Evolutionary conservation across 2,113 vertebrate species (phyloP).

Genomic region (Microtus ochrogaster): DNA sequence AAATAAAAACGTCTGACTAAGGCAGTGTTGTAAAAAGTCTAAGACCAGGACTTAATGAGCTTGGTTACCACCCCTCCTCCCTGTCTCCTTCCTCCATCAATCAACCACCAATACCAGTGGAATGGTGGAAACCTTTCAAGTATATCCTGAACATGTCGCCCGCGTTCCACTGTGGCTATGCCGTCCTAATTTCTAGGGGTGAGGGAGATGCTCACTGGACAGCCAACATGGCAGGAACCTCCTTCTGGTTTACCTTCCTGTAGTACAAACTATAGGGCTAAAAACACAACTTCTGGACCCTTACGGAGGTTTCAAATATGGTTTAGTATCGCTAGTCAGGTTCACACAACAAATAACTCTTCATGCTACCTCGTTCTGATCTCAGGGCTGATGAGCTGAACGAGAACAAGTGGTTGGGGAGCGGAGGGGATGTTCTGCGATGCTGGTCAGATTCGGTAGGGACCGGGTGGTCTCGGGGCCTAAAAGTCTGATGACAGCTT

Average conservation of each 20-base stretch:
- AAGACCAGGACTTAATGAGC: not conserved
- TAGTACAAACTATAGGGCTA: not conserved
- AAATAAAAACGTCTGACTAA: not conserved
- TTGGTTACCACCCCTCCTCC: too few species aligned
- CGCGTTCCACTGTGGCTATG: accelerated
- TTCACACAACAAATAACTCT: not conserved
- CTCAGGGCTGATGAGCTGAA: not conserved
- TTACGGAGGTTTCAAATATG: not conserved
- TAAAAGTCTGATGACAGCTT: not conserved
- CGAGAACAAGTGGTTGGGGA: not conserved
- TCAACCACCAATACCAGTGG: not conserved
- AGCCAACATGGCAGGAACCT: not conserved
- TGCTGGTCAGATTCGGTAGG: not conserved
- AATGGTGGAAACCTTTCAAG: not conserved
- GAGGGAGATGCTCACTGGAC: too few species aligned
- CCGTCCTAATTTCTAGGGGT: accelerated
- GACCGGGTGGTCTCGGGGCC: not conserved
- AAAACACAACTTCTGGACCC: not conserved
- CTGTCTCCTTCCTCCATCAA: accelerated
- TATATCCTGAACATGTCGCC: accelerated
- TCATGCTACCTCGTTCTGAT: not conserved
- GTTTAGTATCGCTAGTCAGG: not conserved
- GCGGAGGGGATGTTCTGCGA: not conserved
- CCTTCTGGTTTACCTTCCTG: not conserved
- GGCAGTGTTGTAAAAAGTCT: not conserved